Evolutionary conservation across 2,113 vertebrate species (phyloP), one percentile per base, ranked within the genome.

Genomic region (Girardinichthys multiradiatus): DNA sequence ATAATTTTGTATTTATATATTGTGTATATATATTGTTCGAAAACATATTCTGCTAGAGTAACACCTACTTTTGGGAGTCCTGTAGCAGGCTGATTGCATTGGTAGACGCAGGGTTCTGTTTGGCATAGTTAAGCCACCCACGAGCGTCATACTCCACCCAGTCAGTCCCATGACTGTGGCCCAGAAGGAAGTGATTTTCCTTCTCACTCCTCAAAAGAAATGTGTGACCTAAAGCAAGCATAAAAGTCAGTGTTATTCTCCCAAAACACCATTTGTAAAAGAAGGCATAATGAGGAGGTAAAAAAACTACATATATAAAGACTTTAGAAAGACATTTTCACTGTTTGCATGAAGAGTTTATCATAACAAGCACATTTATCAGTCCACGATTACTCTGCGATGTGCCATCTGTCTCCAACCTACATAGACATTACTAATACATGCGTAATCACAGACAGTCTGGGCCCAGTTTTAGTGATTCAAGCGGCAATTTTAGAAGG

Each of bases 51-150:
- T 59, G 0, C 14, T 60, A 17, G 30, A 28, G 37, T 27, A 70
- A n/a, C 1, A 7, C 95, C 94, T 94, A 99, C 98, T 99, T 99
- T 77, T 99, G 98, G 0, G 98, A 99, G 73, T 97, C 96, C 89
- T 96, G 96, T 76, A 99, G 92, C 71, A 99, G 94, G 64, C 71
- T 79, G 0, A 90, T 88, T 33, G 97, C 96, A 0, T 96, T 97
- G 72, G 94, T 95, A 17, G 95, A 89, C 21, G 96, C 95, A 0
- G 97, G 98, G 85, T 98, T 99, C 87, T 96, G 96, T 86, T 95
- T 97, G 86, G 96, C 96, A 0, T 97, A 91, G 86, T 92, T 95
- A 77, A 98, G 91, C 98, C 98, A 99, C 60, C 96, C 96, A 0
- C 89, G 86, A 39, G 92, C 88, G 0, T 97, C 92, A 2, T 99